phyloP scores from a whole-genome alignment of 1,140 invertebrate species.

The Euura saliciscinereae region DNA sequence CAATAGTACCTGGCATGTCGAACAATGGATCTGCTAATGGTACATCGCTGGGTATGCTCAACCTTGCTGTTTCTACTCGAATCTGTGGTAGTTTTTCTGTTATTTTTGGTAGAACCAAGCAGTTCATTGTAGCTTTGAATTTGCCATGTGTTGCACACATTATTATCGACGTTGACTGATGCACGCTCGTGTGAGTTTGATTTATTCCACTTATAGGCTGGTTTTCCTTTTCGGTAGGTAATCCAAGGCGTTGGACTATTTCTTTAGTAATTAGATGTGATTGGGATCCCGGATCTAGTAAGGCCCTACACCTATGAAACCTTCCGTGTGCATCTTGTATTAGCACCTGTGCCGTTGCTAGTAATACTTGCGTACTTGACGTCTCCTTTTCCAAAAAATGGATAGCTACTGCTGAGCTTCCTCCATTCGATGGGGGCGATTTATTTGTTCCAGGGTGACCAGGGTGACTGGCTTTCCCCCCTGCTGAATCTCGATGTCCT shows the following conservation, averaged over 20 bases:
- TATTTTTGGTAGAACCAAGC: not conserved
- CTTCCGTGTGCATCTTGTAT: no score
- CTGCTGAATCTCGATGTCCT: no score
- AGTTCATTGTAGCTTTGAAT: not conserved
- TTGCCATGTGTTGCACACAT: not conserved
- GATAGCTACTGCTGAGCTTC: no score
- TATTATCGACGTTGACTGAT: not conserved
- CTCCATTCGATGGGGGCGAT: no score
- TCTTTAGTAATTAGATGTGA: not conserved
- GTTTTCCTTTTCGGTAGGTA: not conserved
- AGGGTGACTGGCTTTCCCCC: no score
- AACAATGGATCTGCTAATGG: not conserved
- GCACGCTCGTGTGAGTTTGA: not conserved
- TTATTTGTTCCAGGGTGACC: no score
- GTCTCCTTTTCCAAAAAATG: no score
- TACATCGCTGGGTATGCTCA: not conserved
- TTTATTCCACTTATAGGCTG: not conserved
- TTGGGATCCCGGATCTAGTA: not conserved
- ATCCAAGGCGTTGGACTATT: not conserved
- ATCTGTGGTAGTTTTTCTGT: not conserved
- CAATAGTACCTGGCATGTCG: not conserved
- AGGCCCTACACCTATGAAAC: not conserved
- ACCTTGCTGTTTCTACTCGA: not conserved
- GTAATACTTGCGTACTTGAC: no score
- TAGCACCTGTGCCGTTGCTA: no score